A percentile compares a stretch with the other conserved stretches of the same genome.
These are phyloP conservation scores for Mionectes macconnelli DNA, from an alignment of 2,113 vertebrate genomes.

Conservation along the genomic window DNA sequence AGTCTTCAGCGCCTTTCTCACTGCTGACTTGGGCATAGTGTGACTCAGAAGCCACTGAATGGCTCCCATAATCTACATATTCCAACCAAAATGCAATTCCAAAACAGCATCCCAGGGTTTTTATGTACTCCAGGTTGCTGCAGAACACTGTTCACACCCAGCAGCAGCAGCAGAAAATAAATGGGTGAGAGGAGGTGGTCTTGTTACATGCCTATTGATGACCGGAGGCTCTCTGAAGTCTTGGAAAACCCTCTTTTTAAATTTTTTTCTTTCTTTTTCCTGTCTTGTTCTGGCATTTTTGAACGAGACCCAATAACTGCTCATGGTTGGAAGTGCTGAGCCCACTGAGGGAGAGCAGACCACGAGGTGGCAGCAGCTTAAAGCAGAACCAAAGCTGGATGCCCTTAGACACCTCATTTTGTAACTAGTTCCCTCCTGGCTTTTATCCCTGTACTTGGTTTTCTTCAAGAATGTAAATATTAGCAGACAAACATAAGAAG, in stretches of 20 bases:
- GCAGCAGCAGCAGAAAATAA: accelerated
- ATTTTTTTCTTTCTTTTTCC: background rate
- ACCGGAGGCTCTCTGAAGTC: background rate
- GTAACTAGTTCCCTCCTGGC: background rate
- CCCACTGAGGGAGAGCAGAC: background rate
- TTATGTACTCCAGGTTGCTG: background rate
- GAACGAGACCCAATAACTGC: accelerated
- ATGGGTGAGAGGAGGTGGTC: background rate
- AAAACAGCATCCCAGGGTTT: background rate
- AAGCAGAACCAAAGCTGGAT: background rate
- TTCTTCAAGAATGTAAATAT: conserved; percentile 10
- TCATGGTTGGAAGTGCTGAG: background rate
- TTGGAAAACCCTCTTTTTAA: background rate
- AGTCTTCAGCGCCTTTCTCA: background rate
- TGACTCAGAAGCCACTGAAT: background rate
- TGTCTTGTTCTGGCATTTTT: background rate
- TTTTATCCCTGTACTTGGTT: background rate
- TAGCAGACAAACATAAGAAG: background rate
- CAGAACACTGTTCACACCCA: background rate
- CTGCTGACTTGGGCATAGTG: background rate
- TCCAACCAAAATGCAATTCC: background rate
- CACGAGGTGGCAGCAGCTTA: conserved; percentile 55
- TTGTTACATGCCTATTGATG: background rate
- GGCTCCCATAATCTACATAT: background rate
- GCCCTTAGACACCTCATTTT: background rate